A percentile compares a stretch with the other conserved stretches of the same genome.
These are phyloP conservation scores for Motacilla tschutschensis DNA, from an alignment of 2,113 vertebrate species.

Conservation along the genomic window DNA sequence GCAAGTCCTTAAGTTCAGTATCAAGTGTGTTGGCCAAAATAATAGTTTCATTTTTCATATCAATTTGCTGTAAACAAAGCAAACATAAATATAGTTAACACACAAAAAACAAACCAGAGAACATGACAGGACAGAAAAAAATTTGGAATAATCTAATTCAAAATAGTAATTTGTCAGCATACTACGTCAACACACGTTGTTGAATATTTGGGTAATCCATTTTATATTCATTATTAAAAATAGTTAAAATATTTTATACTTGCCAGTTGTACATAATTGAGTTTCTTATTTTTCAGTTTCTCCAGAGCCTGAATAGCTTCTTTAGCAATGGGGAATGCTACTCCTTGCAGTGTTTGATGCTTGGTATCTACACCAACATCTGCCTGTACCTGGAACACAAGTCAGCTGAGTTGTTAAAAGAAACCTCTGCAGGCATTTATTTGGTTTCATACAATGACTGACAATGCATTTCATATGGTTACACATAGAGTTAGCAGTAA, in stretches of 20 bases:
- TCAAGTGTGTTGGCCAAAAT: constrained; percentile 84
- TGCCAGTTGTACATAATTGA: constrained; percentile 96
- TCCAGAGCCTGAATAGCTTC: constrained; percentile 88
- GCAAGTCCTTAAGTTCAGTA: constrained; percentile 91
- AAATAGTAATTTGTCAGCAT: not conserved
- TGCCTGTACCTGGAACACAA: constrained; percentile 82
- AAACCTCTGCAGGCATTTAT: not conserved
- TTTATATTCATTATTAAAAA: not conserved
- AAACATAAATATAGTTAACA: constrained; percentile 22
- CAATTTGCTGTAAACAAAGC: constrained; percentile 84
- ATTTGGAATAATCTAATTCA: not conserved
- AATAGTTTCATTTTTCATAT: constrained; percentile 89
- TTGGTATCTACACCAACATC: constrained; percentile 91
- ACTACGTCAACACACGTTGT: not conserved
- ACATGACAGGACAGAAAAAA: not conserved
- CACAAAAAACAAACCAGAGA: not conserved
- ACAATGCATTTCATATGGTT: not conserved
- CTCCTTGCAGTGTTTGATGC: constrained; percentile 92
- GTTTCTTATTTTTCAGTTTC: constrained; percentile 80
- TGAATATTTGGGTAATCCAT: not conserved
- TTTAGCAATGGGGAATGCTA: constrained; percentile 89
- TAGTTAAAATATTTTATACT: constrained; percentile 53
- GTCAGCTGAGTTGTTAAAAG: not conserved
- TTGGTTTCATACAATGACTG: not conserved
- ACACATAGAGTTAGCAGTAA: not conserved